Evolutionary conservation across 2,797 vertebrate genomes (phyloP).

Genomic region (Pipistrellus pygmaeus): DNA sequence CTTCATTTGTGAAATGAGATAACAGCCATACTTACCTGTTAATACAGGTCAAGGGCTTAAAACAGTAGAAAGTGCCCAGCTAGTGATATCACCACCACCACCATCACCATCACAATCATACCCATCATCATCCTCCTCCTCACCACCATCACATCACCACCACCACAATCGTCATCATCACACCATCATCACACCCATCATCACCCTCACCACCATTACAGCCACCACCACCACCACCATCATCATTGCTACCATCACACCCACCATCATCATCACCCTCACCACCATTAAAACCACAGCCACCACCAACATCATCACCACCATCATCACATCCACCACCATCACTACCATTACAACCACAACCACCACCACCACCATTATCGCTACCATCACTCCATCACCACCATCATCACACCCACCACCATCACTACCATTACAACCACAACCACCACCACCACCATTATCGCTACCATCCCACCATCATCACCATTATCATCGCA

Average conservation of each 20-base stretch:
- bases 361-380: fast-evolving
- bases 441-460: not conserved
- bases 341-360: no score
- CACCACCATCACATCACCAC: not conserved
- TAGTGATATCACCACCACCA: not conserved
- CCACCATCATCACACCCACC: no score
- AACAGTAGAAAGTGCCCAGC: not conserved
- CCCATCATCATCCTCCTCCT: fast-evolving
- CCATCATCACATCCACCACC: fast-evolving
- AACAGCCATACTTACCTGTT: not conserved
- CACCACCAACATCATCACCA: not conserved
- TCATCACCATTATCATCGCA: fast-evolving
- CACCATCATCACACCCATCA: not conserved
- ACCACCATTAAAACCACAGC: fast-evolving
- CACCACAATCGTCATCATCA: not conserved
- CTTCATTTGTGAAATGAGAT: not conserved
- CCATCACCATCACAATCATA: fast-evolving
- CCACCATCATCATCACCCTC: fast-evolving
- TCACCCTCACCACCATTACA: not conserved
- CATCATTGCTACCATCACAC: fast-evolving
- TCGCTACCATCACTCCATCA: not conserved
- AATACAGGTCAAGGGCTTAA: not conserved
- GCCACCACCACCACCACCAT: not conserved
- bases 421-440: not conserved
- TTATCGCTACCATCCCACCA: fast-evolving